A percentile compares a stretch with the other conserved stretches of the same genome.
phyloP scores from a whole-genome alignment of 2,888 invertebrate genomes.

The Tenthredo livida region DNA sequence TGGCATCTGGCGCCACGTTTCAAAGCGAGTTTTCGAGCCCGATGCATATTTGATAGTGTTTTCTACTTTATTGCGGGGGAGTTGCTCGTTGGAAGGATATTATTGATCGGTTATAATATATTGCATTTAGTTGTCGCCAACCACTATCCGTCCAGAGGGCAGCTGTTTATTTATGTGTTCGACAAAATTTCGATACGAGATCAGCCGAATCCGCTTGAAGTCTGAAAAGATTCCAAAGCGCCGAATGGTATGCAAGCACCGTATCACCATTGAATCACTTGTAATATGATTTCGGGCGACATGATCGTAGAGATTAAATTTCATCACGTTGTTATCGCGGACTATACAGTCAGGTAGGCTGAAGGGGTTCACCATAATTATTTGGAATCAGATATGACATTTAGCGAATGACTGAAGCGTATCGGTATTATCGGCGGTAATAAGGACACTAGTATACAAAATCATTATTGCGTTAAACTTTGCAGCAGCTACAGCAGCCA shows the following conservation, averaged over 20 bases:
- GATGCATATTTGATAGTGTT: conserved; percentile 65
- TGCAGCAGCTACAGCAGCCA: conserved; percentile 54
- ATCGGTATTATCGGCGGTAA: conserved; percentile 15
- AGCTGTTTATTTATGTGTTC: background rate
- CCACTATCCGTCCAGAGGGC: background rate
- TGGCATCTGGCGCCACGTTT: conserved; percentile 50
- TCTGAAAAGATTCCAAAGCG: background rate
- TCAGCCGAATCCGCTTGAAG: background rate
- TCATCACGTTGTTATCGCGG: background rate
- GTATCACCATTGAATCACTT: background rate
- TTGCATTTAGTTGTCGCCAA: conserved; percentile 52
- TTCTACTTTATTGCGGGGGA: conserved; percentile 60
- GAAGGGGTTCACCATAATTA: background rate
- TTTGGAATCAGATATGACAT: background rate
- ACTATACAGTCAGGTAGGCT: background rate
- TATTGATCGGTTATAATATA: conserved; percentile 62
- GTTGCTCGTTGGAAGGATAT: conserved; percentile 39
- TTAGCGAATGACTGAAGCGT: background rate
- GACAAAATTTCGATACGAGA: background rate
- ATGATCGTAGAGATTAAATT: background rate
- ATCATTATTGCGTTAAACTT: conserved; percentile 24
- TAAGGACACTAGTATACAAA: conserved; percentile 15
- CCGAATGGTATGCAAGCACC: background rate
- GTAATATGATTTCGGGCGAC: background rate
- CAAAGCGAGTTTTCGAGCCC: conserved; percentile 59